Percentiles rank a stretch among this genome's conserved stretches.
These are phyloP conservation scores for Polietes domitor DNA, from an alignment of 2,888 invertebrate genomes.

Conservation along the genomic window DNA sequence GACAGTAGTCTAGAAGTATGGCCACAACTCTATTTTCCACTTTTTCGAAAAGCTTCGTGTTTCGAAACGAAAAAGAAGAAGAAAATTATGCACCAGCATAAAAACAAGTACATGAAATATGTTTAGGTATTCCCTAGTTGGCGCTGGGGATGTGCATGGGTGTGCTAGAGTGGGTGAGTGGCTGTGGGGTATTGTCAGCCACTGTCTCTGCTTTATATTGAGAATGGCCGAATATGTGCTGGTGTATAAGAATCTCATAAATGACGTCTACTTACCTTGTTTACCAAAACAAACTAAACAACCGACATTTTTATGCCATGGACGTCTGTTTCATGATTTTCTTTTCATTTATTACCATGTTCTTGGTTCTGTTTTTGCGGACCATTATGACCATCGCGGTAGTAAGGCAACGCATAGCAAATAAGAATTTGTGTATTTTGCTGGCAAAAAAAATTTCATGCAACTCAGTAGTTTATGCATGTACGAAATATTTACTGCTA, in stretches of 20 bases:
- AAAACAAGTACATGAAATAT: not conserved
- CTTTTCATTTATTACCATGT: not conserved
- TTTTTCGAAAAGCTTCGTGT: too few relatives aligned
- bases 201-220: not conserved
- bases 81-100: too few relatives aligned
- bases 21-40: not conserved
- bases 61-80: not conserved
- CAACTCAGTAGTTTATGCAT: too few relatives aligned
- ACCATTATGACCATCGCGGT: conserved; percentile 32
- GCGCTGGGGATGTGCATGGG: too few relatives aligned
- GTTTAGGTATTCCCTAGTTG: not conserved
- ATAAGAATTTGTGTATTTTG: too few relatives aligned
- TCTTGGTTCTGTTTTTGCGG: conserved; percentile 32
- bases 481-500: too few relatives aligned
- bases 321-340: not conserved
- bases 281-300: conserved; percentile 62
- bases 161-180: too few relatives aligned
- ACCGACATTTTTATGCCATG: conserved; percentile 53
- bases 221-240: too few relatives aligned
- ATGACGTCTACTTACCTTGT: not conserved
- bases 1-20: conserved; percentile 54
- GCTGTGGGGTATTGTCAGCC: not conserved
- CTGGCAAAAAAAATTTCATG: too few relatives aligned
- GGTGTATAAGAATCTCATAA: not conserved
- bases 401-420: not conserved